phyloP scores from a whole-genome alignment of 2,113 vertebrate genomes.

The Psammodynastes pulverulentus region DNA sequence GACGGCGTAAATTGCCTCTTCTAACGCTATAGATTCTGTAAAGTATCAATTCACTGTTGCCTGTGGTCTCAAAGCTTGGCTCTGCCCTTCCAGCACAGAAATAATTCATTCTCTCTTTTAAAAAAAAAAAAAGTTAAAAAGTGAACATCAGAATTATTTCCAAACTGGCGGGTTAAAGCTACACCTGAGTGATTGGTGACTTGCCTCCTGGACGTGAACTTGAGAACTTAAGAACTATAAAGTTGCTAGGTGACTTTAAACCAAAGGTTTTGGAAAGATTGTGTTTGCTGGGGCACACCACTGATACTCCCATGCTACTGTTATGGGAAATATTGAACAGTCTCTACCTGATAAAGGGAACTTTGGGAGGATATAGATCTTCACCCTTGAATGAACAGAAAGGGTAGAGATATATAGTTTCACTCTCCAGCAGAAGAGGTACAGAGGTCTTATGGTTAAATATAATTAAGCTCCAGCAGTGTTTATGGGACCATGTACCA shows the following conservation, averaged over 20 bases:
- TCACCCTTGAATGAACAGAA: constrained; percentile 25
- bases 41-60: not conserved
- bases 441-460: accelerated
- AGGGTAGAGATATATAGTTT: constrained; percentile 2
- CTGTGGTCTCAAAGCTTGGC: not conserved
- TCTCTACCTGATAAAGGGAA: not conserved
- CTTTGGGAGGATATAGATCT: not conserved
- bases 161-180: not conserved
- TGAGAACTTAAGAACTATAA: too few species aligned
- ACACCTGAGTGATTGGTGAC: not conserved
- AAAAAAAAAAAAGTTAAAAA: not conserved
- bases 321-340: not conserved
- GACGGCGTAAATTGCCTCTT: not conserved
- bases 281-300: not conserved
- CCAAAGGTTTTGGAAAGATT: not conserved
- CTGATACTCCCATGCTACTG: not conserved
- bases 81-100: not conserved
- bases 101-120: not conserved
- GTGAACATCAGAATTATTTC: not conserved
- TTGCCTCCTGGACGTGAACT: not conserved
- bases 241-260: not conserved
- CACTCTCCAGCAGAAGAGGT: not conserved
- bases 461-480: not conserved
- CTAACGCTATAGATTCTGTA: not conserved
- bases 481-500: not conserved